Conservation (phyloP, 2,888 invertebrate genomes). For the Drosophila pullipes region DNA sequence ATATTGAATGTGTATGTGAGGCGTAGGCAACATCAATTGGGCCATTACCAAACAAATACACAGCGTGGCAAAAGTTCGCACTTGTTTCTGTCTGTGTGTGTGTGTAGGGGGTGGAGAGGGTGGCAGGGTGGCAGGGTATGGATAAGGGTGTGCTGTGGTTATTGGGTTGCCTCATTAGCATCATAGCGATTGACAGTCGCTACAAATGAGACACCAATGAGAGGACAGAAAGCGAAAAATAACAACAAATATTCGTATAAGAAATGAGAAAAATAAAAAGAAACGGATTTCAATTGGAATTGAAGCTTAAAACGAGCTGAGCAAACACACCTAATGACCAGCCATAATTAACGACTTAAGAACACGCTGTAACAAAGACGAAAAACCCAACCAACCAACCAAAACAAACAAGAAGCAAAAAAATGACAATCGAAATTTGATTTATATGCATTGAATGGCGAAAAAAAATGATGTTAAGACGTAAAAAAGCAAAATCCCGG, state of each 20-base stretch:
- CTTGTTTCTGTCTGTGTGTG: neutral
- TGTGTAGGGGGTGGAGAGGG: neutral
- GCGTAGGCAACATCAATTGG: constrained; percentile 28
- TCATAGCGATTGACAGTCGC: constrained; percentile 42
- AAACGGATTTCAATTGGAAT: constrained; percentile 42
- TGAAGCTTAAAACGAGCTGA: constrained; percentile 15
- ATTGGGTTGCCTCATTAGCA: constrained; percentile 49
- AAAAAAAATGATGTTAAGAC: constrained; percentile 20
- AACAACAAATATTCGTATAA: constrained; percentile 1
- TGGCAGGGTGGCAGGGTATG: neutral
- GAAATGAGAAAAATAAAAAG: neutral
- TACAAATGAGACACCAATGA: constrained; percentile 51
- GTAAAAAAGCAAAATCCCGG: constrained; percentile 36
- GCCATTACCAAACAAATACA: constrained; percentile 29
- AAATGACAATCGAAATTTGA: constrained; percentile 14
- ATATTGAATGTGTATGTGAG: constrained; percentile 9
- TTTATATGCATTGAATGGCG: constrained; percentile 26
- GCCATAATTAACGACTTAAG: constrained; percentile 37
- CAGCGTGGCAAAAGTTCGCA: constrained; percentile 9
- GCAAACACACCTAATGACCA: constrained; percentile 49
- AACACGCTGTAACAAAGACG: constrained; percentile 30
- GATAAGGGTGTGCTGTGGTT: neutral
- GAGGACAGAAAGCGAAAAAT: constrained; percentile 34
- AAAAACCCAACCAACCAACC: neutral
- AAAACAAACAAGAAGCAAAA: neutral